Percentiles rank a stretch among this genome's conserved stretches.
phyloP scores from a whole-genome alignment of 2,797 vertebrate genomes.

The Tadarida brasiliensis region DNA sequence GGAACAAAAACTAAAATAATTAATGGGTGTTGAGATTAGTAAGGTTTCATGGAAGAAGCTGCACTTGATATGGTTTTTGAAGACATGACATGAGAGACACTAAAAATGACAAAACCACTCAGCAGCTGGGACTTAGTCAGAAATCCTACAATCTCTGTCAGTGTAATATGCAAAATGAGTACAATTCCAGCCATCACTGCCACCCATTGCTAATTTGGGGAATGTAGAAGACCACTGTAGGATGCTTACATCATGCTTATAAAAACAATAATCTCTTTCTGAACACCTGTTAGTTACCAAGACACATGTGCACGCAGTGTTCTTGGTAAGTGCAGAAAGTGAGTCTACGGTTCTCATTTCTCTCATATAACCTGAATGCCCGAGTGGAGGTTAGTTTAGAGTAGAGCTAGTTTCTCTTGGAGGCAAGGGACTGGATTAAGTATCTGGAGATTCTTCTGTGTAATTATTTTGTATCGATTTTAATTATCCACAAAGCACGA shows the following conservation, averaged over 20 bases:
- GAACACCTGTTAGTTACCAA: neutral
- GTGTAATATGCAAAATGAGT: neutral
- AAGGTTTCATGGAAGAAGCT: neutral
- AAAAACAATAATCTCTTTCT: constrained; percentile 3
- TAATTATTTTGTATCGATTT: constrained; percentile 77
- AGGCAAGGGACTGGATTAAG: constrained; percentile 59
- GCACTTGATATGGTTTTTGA: neutral
- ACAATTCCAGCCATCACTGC: neutral
- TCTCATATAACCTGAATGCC: neutral
- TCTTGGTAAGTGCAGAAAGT: neutral
- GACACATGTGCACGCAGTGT: neutral
- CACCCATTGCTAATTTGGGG: neutral
- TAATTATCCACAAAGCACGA: constrained; percentile 68
- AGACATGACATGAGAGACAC: neutral
- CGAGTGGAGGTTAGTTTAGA: neutral
- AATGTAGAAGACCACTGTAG: neutral
- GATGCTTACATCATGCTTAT: neutral
- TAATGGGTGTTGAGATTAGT: neutral
- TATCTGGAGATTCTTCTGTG: constrained; percentile 58
- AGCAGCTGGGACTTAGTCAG: neutral
- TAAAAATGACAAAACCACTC: neutral
- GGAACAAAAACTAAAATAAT: neutral
- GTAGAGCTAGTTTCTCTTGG: neutral
- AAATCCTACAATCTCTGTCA: neutral
- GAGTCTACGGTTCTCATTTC: neutral